Conservation (phyloP, 2,888 invertebrate genomes). For the Phymatocera aterrima region DNA sequence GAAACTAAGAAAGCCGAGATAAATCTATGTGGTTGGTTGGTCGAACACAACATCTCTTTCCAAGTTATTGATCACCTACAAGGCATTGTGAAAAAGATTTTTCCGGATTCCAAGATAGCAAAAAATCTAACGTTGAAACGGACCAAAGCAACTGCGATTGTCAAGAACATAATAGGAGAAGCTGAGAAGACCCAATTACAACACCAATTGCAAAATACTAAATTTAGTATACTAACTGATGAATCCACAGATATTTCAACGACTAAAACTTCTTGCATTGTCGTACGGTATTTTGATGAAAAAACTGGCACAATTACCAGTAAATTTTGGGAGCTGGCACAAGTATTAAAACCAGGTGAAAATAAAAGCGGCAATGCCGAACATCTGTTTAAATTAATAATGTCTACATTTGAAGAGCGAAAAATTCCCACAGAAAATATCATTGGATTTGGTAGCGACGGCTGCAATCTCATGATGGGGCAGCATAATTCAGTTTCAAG, state of each 20-base stretch:
- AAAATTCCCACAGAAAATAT: conserved; percentile 56
- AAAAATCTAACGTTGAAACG: conserved; percentile 55
- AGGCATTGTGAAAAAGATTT: conserved; percentile 56
- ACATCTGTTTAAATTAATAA: conserved; percentile 49
- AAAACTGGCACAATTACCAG: conserved; percentile 46
- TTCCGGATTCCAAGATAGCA: conserved; percentile 58
- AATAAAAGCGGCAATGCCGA: conserved; percentile 50
- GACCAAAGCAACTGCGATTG: conserved; percentile 55
- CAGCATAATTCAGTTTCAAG: conserved; percentile 59
- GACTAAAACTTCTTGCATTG: conserved; percentile 53
- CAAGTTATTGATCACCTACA: conserved; percentile 45
- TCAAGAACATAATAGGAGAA: conserved; percentile 59
- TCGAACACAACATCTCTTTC: conserved; percentile 47
- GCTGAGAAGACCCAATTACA: conserved; percentile 55
- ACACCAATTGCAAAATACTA: conserved; percentile 53
- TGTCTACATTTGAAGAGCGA: conserved; percentile 48
- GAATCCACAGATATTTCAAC: conserved; percentile 59
- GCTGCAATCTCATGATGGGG: conserved; percentile 60
- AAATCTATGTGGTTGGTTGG: conserved; percentile 48
- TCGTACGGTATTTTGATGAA: conserved; percentile 55
- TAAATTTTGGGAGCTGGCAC: conserved; percentile 55
- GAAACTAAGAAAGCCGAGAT: conserved; percentile 47
- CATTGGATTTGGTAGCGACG: conserved; percentile 61
- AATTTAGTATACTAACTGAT: conserved; percentile 60
- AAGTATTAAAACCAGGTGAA: conserved; percentile 51